Percentiles rank a stretch among this genome's conserved stretches.
phyloP scores from a whole-genome alignment of 2,113 vertebrate species.

The Danionella cerebrum region DNA sequence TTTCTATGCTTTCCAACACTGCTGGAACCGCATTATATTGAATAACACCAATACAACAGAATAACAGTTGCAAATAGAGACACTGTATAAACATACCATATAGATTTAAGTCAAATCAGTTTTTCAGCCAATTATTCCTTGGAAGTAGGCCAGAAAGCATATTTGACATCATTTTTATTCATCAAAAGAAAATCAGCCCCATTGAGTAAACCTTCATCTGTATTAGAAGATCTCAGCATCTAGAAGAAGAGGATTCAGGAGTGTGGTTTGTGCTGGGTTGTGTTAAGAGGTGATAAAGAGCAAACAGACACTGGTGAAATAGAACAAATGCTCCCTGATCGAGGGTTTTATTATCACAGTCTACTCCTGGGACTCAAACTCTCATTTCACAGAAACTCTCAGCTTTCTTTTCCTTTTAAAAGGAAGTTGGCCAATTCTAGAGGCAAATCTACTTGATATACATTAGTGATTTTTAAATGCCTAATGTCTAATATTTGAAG shows the following conservation, averaged over 20 bases:
- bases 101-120: too few relatives aligned
- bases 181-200: not conserved
- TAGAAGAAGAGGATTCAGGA: not conserved
- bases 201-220: not conserved
- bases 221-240: not conserved
- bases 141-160: not conserved
- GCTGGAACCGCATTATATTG: too few relatives aligned
- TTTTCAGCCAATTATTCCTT: not conserved
- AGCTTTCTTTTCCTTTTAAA: not conserved
- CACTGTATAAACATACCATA: too few relatives aligned
- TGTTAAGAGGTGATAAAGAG: not conserved
- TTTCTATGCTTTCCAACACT: too few relatives aligned
- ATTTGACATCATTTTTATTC: not conserved
- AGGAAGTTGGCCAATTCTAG: not conserved
- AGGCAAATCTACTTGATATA: not conserved
- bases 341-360: conserved; percentile 32
- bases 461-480: not conserved
- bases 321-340: conserved; percentile 14
- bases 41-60: too few relatives aligned
- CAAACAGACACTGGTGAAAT: conserved; percentile 22
- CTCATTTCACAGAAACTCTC: conserved; percentile 12
- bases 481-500: conserved; percentile 27
- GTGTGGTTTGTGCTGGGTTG: not conserved
- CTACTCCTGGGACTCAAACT: conserved; percentile 19
- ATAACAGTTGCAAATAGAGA: too few relatives aligned